These are phyloP conservation scores for Xenus cinereus DNA, from an alignment of 2,113 vertebrate species.

Conservation along the genomic window DNA sequence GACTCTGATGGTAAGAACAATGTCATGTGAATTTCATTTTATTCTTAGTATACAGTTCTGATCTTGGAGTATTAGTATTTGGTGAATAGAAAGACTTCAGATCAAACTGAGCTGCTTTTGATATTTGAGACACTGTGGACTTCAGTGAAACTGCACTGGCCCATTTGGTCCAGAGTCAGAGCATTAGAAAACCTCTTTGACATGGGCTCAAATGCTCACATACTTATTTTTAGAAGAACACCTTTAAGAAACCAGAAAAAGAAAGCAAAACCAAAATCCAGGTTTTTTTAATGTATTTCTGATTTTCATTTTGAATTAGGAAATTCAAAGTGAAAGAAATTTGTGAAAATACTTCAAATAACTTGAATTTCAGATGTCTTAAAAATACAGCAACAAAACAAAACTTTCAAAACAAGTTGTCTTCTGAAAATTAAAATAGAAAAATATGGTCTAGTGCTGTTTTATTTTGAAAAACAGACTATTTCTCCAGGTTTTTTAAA, in stretches of 20 bases:
- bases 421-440: neutral
- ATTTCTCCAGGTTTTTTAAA: neutral
- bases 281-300: neutral
- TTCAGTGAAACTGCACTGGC: neutral
- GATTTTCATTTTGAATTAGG: neutral
- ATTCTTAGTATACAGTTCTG: neutral
- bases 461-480: neutral
- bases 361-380: neutral
- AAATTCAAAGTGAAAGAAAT: neutral
- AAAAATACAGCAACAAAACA: neutral
- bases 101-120: neutral
- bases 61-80: neutral
- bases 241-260: neutral
- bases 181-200: neutral
- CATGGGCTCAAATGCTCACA: neutral
- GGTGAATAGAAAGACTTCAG: neutral
- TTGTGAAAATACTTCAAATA: neutral
- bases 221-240: neutral
- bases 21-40: neutral
- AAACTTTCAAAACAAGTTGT: neutral
- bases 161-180: neutral
- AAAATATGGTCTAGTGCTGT: neutral
- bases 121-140: neutral
- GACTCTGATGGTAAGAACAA: constrained; percentile 85
- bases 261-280: neutral